Percentiles rank a stretch among this genome's conserved stretches.
Conservation (phyloP, 2,113 vertebrate genomes). For the Mesitornis unicolor region DNA sequence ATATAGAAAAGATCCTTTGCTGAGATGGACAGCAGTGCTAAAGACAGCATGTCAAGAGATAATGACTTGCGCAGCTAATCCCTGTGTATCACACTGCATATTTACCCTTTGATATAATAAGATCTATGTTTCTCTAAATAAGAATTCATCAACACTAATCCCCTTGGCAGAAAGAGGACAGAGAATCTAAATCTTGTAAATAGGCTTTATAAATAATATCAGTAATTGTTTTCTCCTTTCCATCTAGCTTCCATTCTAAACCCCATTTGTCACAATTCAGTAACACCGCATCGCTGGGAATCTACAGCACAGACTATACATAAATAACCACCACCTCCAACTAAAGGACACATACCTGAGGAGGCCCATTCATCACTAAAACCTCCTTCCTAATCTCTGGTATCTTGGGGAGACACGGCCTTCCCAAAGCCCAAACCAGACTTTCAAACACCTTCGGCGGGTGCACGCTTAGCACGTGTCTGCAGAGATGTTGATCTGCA, state of each 20-base stretch:
- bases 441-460: neutral
- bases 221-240: neutral
- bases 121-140: neutral
- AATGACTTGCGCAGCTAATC: neutral
- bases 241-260: neutral
- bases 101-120: slow-evolving; percentile 4
- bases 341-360: neutral
- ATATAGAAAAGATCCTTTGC: neutral
- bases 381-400: neutral
- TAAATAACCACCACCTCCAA: neutral
- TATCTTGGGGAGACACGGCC: neutral
- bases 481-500: neutral
- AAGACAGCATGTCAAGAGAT: slow-evolving; percentile 13
- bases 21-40: neutral
- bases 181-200: neutral
- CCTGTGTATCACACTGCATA: neutral
- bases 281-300: neutral
- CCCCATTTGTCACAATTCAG: neutral
- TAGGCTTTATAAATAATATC: neutral
- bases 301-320: neutral
- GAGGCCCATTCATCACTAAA: neutral
- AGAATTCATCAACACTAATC: slow-evolving; percentile 28
- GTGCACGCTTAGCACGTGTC: neutral
- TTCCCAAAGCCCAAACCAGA: neutral
- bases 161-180: slow-evolving; percentile 24